Evolutionary conservation across 2,797 vertebrate genomes (phyloP), one percentile per base, ranked within the genome.

Genomic region (Novumbra hubbsi): DNA sequence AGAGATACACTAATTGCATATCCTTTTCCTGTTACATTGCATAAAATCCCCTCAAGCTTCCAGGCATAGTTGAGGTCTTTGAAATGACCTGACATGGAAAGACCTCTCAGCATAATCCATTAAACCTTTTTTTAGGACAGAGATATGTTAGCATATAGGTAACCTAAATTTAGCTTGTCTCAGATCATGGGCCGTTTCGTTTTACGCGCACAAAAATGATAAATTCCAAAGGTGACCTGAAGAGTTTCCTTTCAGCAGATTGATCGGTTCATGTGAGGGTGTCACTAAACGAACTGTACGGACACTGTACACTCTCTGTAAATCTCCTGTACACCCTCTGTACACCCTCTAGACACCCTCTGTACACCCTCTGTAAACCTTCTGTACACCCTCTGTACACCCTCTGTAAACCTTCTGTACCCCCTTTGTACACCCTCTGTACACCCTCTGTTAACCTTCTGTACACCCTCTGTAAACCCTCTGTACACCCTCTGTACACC

Each of bases 201-300:
- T 92, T 93, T 93, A 92, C 91, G 71, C 81, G 76, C 78, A 89
- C 83, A 83, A 91, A 91, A 88, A 89, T 84, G 77, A 88, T 88
- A 89, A 89, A 89, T 91, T 91, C 87, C 89, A 92, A 92, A 94
- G 92, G 92, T 93, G 92, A 93, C 92, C 91, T 89, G 87, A 88
- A 89, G 91, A 91, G 83, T 93, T 93, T 91, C 88, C 90, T 93
- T 93, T 92, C 92, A 93, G 87, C 84, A 91, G 90, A 92, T 91
- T 94, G 92, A 93, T 93, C 89, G 84, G 88, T 86, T 87, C 81
- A 83, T 84, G 85, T 90, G 90, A 91, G 85, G 88, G 89, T 90
- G 90, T 92, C 91, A 91, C 84, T 65, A 85, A 89, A 88, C 88
- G 84, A 85, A 89, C 89, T 81, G 86, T 77, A 79, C 83, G 85